phyloP scores from a whole-genome alignment of 2,113 vertebrate genomes.

The Neomonachus schauinslandi region DNA sequence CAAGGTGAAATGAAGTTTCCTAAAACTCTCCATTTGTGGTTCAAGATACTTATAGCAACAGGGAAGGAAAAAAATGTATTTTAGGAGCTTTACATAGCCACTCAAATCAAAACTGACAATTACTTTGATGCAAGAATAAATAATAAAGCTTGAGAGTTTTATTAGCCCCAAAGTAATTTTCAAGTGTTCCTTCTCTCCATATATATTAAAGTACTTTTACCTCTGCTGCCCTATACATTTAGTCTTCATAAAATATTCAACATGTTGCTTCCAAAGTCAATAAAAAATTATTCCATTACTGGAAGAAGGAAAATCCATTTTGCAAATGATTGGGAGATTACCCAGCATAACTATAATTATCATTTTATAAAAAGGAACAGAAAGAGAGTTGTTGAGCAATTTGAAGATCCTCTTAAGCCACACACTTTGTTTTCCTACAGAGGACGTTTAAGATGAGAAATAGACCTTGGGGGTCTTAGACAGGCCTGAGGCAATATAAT shows the following conservation, averaged over 20 bases:
- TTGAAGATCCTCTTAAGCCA: constrained; percentile 56
- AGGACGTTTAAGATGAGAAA: constrained; percentile 92
- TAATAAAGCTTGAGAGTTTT: constrained; percentile 54
- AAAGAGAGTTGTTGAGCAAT: constrained; percentile 51
- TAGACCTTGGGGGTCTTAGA: constrained; percentile 91
- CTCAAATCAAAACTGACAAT: constrained; percentile 61
- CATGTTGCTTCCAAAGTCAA: constrained; percentile 78
- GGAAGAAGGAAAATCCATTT: constrained; percentile 81
- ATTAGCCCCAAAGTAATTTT: constrained; percentile 75
- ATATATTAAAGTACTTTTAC: constrained; percentile 75
- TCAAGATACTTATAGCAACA: constrained; percentile 43
- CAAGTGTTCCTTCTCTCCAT: constrained; percentile 57
- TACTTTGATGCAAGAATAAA: constrained; percentile 58
- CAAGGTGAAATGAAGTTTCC: constrained; percentile 45
- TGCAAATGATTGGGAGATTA: constrained; percentile 80
- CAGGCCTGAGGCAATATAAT: constrained; percentile 89
- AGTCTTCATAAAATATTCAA: constrained; percentile 86
- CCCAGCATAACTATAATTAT: constrained; percentile 79
- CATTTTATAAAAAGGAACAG: constrained; percentile 76
- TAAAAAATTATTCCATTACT: constrained; percentile 81
- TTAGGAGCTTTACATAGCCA: neutral
- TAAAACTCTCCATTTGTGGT: constrained; percentile 41
- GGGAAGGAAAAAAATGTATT: neutral
- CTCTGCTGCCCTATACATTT: constrained; percentile 80
- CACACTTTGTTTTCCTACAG: constrained; percentile 83